Evolutionary conservation across 2,797 vertebrate species (phyloP).

Genomic region (Ceyx erithaca): DNA sequence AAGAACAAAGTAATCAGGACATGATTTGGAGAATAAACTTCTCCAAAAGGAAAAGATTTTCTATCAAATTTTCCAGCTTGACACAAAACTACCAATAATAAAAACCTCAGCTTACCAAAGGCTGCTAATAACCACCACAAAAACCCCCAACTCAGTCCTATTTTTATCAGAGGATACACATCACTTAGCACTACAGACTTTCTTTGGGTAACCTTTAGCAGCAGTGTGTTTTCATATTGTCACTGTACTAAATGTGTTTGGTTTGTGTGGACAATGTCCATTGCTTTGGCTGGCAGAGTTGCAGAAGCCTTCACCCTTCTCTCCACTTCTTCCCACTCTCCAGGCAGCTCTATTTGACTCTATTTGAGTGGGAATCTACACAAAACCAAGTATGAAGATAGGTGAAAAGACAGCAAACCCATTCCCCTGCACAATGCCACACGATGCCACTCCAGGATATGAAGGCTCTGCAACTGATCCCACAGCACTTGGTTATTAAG

Average conservation of each 20-base stretch:
- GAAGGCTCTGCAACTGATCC: background rate
- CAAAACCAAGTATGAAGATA: background rate
- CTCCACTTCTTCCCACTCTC: background rate
- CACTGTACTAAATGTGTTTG: background rate
- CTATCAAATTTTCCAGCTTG: background rate
- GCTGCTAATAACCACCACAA: background rate
- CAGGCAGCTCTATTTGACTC: background rate
- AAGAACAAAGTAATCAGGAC: background rate
- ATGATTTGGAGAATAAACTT: background rate
- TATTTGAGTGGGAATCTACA: background rate
- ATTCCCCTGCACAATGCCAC: background rate
- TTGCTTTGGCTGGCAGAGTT: background rate
- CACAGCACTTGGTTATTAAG: background rate
- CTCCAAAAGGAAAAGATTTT: background rate
- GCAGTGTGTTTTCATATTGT: background rate
- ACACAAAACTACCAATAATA: background rate
- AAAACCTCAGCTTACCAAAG: background rate
- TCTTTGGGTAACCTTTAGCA: background rate
- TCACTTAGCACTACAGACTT: background rate
- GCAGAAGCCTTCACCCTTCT: background rate
- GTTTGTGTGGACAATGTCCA: background rate
- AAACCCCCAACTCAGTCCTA: rapidly evolving
- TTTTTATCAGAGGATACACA: background rate
- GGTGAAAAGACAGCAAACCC: background rate
- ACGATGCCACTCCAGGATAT: rapidly evolving